Evolutionary conservation across 2,888 invertebrate species (phyloP).

Genomic region (Athripsodes cinereus): DNA sequence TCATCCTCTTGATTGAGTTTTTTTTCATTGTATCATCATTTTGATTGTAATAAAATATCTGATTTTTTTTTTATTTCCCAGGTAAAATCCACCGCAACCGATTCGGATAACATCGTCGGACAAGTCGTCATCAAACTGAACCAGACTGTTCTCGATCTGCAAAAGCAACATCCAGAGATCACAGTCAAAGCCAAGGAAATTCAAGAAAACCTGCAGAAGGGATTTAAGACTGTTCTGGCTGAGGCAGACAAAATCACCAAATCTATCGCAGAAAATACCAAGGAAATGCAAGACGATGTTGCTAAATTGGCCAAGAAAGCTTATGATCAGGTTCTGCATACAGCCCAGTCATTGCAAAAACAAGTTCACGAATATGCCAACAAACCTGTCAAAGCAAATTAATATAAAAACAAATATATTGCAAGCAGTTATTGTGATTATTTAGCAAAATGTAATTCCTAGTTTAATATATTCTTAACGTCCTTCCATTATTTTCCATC

Average conservation of each 20-base stretch:
- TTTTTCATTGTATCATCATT: neutral
- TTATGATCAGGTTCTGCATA: constrained; percentile 22
- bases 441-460: too few species aligned
- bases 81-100: constrained; percentile 18
- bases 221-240: constrained; percentile 24
- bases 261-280: constrained; percentile 23
- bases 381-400: constrained; percentile 14
- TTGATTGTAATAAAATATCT: neutral
- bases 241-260: constrained; percentile 25
- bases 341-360: constrained; percentile 23
- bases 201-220: constrained; percentile 22
- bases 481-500: too few species aligned
- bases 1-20: too few species aligned
- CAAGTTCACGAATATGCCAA: constrained; percentile 25
- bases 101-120: constrained; percentile 16
- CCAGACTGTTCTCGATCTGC: constrained; percentile 21
- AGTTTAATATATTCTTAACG: too few species aligned
- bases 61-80: constrained; percentile 1
- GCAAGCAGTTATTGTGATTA: too few species aligned
- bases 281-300: constrained; percentile 23
- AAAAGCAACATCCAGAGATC: constrained; percentile 22
- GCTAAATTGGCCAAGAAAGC: constrained; percentile 24
- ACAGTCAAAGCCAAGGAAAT: constrained; percentile 20
- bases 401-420: neutral
- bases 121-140: constrained; percentile 23